Percentiles rank a stretch among this genome's conserved stretches.
phyloP scores from a whole-genome alignment of 2,113 vertebrate genomes.

The Acanthochromis polyacanthus region DNA sequence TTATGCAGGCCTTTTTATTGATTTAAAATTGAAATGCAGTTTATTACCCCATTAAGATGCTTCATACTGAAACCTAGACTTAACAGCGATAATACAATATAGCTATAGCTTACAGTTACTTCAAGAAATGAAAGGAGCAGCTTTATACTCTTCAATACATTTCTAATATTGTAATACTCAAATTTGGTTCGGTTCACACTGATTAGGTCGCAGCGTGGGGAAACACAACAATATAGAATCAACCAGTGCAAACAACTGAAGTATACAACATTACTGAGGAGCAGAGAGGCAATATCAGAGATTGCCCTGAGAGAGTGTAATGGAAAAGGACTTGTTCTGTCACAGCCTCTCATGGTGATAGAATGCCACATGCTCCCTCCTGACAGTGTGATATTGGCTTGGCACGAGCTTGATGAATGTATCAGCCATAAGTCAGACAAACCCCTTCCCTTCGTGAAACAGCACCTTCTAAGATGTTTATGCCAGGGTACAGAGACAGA shows the following conservation, averaged over 20 bases:
- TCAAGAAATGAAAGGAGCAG: constrained; percentile 18
- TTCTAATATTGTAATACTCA: constrained; percentile 26
- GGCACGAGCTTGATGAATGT: constrained; percentile 84
- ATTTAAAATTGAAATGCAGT: constrained; percentile 55
- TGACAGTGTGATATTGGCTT: constrained; percentile 86
- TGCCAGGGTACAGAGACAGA: constrained; percentile 54
- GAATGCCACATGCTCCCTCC: constrained; percentile 81
- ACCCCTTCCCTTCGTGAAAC: constrained; percentile 65
- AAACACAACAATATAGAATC: constrained; percentile 42
- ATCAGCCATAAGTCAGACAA: constrained; percentile 80
- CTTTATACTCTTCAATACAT: constrained; percentile 27
- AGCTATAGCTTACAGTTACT: background rate
- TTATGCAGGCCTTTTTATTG: constrained; percentile 31
- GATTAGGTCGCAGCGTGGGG: constrained; percentile 31
- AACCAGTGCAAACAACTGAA: constrained; percentile 65
- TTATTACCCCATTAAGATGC: constrained; percentile 47
- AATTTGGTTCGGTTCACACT: constrained; percentile 37
- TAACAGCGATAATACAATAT: constrained; percentile 24
- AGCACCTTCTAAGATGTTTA: constrained; percentile 72
- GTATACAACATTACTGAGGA: constrained; percentile 72
- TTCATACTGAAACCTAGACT: constrained; percentile 36
- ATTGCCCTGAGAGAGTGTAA: constrained; percentile 75
- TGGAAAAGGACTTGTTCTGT: constrained; percentile 82
- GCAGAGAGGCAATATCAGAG: constrained; percentile 73
- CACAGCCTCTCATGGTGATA: constrained; percentile 82